These are phyloP conservation scores for Phaethornis superciliosus DNA, from an alignment of 2,113 vertebrate genomes.

Conservation along the genomic window DNA sequence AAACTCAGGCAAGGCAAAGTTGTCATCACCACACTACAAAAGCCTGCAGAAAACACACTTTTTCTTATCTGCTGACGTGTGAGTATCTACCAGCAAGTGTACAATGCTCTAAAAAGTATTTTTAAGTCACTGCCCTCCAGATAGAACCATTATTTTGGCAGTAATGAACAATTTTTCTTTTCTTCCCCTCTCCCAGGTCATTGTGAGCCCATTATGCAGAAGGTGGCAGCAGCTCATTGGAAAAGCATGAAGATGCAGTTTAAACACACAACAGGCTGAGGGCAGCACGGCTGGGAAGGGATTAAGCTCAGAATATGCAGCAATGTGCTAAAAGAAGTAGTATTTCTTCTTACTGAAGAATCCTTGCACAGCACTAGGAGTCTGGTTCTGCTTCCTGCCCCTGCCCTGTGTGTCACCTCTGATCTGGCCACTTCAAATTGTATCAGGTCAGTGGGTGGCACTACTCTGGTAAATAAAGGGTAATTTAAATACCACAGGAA, in stretches of 20 bases:
- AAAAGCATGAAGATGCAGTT: background rate
- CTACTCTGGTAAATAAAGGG: background rate
- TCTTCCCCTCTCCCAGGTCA: background rate
- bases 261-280: background rate
- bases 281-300: background rate
- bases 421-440: background rate
- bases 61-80: rapidly evolving
- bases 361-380: background rate
- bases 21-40: background rate
- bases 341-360: background rate
- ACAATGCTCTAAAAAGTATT: background rate
- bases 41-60: background rate
- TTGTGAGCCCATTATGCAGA: background rate
- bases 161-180: background rate
- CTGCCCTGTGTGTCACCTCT: background rate
- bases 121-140: background rate
- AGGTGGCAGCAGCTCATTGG: background rate
- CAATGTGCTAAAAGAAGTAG: background rate
- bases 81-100: background rate
- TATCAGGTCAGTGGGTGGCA: background rate
- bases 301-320: background rate
- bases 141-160: background rate
- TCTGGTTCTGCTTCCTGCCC: background rate
- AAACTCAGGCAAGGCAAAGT: background rate
- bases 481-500: background rate